Conservation (phyloP, 2,888 invertebrate species). For the Punctoribates punctum region DNA sequence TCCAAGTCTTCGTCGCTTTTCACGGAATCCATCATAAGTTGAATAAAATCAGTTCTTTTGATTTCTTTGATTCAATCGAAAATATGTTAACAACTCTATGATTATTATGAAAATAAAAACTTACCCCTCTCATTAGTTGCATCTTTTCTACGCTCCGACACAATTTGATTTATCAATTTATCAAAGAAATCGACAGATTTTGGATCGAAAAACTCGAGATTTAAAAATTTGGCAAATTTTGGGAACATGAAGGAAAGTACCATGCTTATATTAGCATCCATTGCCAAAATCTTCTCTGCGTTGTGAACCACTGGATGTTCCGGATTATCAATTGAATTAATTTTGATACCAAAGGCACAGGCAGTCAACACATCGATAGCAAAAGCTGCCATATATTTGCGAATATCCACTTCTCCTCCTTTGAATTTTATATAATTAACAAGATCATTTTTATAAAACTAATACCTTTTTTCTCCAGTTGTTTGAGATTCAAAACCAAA, state of each 20-base stretch:
- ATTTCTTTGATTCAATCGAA: no score
- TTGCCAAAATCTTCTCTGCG: conserved; percentile 4
- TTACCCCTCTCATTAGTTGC: not conserved
- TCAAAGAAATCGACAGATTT: conserved; percentile 30
- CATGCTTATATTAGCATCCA: conserved; percentile 2
- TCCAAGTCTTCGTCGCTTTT: conserved; percentile 45
- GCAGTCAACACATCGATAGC: conserved; percentile 36
- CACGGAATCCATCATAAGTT: conserved; percentile 37
- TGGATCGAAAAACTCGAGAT: conserved; percentile 19
- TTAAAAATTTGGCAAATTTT: not conserved
- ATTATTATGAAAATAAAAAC: no score
- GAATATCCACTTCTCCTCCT: conserved; percentile 21
- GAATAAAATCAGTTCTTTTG: conserved; percentile 32
- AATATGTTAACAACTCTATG: no score
- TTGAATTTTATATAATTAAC: not conserved
- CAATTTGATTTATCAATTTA: conserved; percentile 33
- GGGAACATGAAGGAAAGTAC: not conserved
- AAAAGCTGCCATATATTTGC: conserved; percentile 27
- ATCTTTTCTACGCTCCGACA: conserved; percentile 45
- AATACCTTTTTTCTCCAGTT: not conserved
- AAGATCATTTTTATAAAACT: no score
- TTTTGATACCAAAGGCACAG: conserved; percentile 36
- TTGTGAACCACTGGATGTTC: conserved; percentile 16
- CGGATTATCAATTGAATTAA: conserved; percentile 32
- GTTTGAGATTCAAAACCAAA: conserved; percentile 26